These are phyloP conservation scores for Xanthia icteritia DNA, from an alignment of 2,888 invertebrate genomes.

Conservation along the genomic window DNA sequence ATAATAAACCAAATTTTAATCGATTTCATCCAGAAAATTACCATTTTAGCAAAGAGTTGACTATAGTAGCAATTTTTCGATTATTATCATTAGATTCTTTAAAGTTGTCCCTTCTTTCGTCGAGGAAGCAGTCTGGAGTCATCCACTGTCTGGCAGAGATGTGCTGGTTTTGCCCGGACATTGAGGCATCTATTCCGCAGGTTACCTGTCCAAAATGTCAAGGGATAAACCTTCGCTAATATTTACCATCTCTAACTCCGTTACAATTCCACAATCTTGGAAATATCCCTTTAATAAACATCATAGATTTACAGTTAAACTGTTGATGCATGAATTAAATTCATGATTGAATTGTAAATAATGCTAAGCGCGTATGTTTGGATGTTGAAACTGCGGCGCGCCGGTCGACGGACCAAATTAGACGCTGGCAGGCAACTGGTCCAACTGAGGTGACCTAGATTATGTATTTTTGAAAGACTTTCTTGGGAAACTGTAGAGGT, in stretches of 20 bases:
- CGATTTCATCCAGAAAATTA: too few relatives aligned
- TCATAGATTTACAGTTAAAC: constrained; percentile 5
- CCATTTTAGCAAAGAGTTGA: too few relatives aligned
- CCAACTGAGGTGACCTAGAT: constrained; percentile 67
- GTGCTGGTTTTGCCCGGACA: background rate
- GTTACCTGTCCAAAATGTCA: background rate
- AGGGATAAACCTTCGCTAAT: background rate
- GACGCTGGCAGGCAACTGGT: constrained; percentile 81
- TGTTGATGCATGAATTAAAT: constrained; percentile 56
- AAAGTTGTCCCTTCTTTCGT: too few relatives aligned
- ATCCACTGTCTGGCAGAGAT: background rate
- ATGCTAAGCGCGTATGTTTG: constrained; percentile 64
- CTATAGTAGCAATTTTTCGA: too few relatives aligned
- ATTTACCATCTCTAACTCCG: background rate
- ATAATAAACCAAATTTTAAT: too few relatives aligned
- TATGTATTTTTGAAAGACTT: constrained; percentile 25
- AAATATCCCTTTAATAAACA: constrained; percentile 6
- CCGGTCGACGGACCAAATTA: constrained; percentile 78
- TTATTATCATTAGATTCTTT: too few relatives aligned
- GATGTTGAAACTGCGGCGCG: constrained; percentile 78
- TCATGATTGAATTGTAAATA: constrained; percentile 70
- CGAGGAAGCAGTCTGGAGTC: too few relatives aligned
- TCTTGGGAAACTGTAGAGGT: background rate
- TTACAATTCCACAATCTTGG: background rate
- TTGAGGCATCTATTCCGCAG: background rate